These are phyloP conservation scores for Sphaeramia orbicularis DNA, from an alignment of 2,797 vertebrate species.

Conservation along the genomic window DNA sequence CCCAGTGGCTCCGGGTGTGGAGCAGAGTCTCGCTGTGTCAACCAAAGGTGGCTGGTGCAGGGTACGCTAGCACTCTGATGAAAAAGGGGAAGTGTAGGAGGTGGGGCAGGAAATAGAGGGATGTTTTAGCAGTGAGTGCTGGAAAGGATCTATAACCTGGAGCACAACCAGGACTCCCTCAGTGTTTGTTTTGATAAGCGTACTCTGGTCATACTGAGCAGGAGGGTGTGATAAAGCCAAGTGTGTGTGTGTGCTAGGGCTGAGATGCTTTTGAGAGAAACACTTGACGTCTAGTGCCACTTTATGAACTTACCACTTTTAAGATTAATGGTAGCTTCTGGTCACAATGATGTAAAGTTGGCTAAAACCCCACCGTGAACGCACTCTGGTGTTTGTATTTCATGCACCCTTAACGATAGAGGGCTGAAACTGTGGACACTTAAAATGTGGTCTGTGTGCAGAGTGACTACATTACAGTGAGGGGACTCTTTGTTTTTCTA, in stretches of 20 bases:
- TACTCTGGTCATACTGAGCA: constrained; percentile 17
- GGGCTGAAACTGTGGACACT: constrained; percentile 20
- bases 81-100: constrained; percentile 31
- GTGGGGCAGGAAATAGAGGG: constrained; percentile 55
- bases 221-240: constrained; percentile 11
- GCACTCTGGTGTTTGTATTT: constrained; percentile 24
- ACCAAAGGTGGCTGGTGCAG: constrained; percentile 49
- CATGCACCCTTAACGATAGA: constrained; percentile 14
- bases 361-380: background rate
- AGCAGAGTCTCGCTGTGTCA: constrained; percentile 42
- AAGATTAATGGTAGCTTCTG: constrained; percentile 4
- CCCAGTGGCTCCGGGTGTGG: constrained; percentile 27
- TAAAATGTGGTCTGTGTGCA: constrained; percentile 21
- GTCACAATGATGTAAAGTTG: constrained; percentile 15
- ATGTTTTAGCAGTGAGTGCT: constrained; percentile 29
- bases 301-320: background rate
- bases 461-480: constrained; percentile 30
- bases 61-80: constrained; percentile 36
- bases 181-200: constrained; percentile 55
- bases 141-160: constrained; percentile 46
- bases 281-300: constrained; percentile 7
- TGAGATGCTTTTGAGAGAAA: constrained; percentile 12
- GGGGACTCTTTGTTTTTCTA: constrained; percentile 51
- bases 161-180: constrained; percentile 34
- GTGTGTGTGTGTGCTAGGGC: constrained; percentile 4